phyloP scores from a whole-genome alignment of 30 jellyfish, hydroid and myxozoan genomes.

The Chrysaora quinquecirrha region DNA sequence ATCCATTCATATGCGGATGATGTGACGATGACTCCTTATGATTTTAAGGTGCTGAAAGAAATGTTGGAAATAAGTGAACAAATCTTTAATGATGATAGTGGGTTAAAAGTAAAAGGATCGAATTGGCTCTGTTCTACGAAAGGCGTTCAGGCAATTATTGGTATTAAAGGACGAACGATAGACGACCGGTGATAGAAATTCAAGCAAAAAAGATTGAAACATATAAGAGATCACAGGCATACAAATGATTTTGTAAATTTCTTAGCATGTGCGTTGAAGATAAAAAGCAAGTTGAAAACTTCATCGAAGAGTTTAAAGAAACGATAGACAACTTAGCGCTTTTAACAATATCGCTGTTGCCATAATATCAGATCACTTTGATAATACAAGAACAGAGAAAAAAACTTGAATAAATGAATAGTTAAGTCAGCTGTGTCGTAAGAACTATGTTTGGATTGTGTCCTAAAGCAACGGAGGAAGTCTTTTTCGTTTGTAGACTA shows the following conservation, averaged over 20 bases:
- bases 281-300: constrained; percentile 23
- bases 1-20: too few species aligned
- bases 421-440: not conserved
- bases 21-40: too few species aligned
- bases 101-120: constrained; percentile 3
- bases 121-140: constrained; percentile 27
- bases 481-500: not conserved
- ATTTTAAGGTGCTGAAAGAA: too few species aligned
- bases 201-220: not conserved
- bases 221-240: constrained; percentile 13
- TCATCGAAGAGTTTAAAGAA: constrained; percentile 28
- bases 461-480: not conserved
- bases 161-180: constrained; percentile 4
- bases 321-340: constrained; percentile 33
- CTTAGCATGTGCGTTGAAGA: constrained; percentile 33
- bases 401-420: not conserved
- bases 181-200: constrained; percentile 2
- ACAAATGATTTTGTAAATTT: constrained; percentile 24
- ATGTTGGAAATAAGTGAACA: too few species aligned
- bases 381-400: constrained; percentile 16
- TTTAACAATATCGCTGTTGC: constrained; percentile 59
- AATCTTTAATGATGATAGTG: too few species aligned
- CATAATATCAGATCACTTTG: constrained; percentile 36
- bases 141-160: constrained; percentile 30
- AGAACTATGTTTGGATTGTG: not conserved